phyloP scores from a whole-genome alignment of 2,888 invertebrate species.

The Coelogynopora nodosa region DNA sequence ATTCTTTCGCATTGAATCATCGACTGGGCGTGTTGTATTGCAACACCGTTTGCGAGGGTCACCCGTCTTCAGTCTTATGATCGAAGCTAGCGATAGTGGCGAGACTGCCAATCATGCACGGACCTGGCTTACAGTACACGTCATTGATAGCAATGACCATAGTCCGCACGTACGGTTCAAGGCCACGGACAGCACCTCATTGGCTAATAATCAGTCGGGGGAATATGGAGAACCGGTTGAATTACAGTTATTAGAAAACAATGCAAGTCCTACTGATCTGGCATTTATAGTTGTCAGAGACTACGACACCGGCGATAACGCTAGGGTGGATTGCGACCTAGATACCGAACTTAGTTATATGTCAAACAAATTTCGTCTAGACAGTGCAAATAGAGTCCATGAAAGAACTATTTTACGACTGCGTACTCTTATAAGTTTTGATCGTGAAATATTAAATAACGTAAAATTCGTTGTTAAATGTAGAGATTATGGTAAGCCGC shows the following conservation, averaged over 20 bases:
- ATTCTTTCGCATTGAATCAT: not conserved
- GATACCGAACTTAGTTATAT: not conserved
- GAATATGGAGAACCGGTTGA: constrained; percentile 9
- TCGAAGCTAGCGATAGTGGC: constrained; percentile 17
- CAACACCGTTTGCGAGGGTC: not conserved
- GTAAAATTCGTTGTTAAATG: not conserved
- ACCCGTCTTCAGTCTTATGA: not conserved
- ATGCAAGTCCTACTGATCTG: not conserved
- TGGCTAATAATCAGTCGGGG: constrained; percentile 5
- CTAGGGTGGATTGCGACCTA: not conserved
- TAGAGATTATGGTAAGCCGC: not conserved
- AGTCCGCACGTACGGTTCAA: constrained; percentile 19
- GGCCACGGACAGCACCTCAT: not conserved
- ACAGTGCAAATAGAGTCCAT: not conserved
- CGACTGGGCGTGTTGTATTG: not conserved
- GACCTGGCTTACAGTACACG: constrained; percentile 20
- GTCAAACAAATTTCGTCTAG: not conserved
- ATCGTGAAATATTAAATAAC: not conserved
- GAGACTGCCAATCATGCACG: not conserved
- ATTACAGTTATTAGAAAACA: constrained; percentile 6
- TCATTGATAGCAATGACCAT: constrained; percentile 20
- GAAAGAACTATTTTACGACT: constrained; percentile 12
- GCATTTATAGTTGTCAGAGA: constrained; percentile 23
- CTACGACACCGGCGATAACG: not conserved
- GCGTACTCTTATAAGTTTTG: not conserved